Conservation (phyloP, 64 coral and sea anemone genomes). For the Montipora cactus region DNA sequence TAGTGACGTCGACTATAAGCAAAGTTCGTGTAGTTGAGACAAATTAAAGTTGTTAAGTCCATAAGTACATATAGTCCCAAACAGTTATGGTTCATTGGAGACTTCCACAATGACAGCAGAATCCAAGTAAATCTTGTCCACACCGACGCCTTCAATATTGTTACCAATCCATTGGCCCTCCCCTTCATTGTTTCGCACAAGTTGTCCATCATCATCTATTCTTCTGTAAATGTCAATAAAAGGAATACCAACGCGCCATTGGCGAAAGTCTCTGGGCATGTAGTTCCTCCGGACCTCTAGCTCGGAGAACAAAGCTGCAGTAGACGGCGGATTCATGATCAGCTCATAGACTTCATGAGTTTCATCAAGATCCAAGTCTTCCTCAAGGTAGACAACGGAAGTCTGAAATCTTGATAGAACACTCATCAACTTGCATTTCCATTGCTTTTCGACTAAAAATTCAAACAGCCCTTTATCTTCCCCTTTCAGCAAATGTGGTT, state of each 20-base stretch:
- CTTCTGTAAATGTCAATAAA: constrained; percentile 22
- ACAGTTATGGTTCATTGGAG: too few species aligned
- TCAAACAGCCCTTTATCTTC: constrained; percentile 34
- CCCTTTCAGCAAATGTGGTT: constrained; percentile 29
- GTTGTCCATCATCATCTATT: background rate
- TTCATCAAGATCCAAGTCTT: background rate
- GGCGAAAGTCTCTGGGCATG: background rate
- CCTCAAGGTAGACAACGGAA: too few species aligned
- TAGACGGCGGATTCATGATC: too few species aligned
- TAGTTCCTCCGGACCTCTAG: too few species aligned
- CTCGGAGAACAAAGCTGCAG: too few species aligned
- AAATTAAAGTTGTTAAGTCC: too few species aligned
- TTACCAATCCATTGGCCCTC: background rate
- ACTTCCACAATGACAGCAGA: constrained; percentile 8
- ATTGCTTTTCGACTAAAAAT: constrained; percentile 1
- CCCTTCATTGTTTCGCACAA: background rate
- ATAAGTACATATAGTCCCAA: too few species aligned
- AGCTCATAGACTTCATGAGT: constrained; percentile 39
- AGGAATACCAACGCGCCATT: constrained; percentile 29
- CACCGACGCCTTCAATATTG: constrained; percentile 23
- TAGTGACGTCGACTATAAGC: too few species aligned
- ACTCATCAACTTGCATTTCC: constrained; percentile 23
- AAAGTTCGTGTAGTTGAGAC: too few species aligned
- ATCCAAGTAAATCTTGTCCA: constrained; percentile 44
- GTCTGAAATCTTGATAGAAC: constrained; percentile 37